Conservation (phyloP, 2,888 invertebrate genomes). For the Hydrotaea cyrtoneurina region DNA sequence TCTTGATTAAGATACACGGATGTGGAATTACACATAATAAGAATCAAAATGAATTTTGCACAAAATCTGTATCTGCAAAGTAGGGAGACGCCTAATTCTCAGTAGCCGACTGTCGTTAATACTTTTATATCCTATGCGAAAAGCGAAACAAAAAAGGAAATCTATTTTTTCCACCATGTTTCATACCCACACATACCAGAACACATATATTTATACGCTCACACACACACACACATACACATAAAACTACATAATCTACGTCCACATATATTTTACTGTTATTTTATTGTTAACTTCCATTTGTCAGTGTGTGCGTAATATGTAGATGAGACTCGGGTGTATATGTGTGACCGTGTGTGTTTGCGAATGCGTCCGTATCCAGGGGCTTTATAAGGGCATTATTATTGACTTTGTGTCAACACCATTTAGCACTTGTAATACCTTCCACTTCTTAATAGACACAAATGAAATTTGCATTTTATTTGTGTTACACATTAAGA, state of each 20-base stretch:
- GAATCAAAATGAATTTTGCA: no score
- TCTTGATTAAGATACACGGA: no score
- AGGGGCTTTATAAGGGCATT: conserved; percentile 47
- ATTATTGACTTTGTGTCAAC: conserved; percentile 69
- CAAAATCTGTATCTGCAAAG: not conserved
- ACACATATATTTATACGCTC: conserved; percentile 19
- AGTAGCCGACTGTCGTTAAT: no score
- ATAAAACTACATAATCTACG: conserved; percentile 18
- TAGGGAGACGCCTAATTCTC: not conserved
- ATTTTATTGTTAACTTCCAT: conserved; percentile 54
- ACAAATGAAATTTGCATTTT: conserved; percentile 61
- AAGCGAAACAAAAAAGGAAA: conserved; percentile 21
- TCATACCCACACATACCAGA: conserved; percentile 26
- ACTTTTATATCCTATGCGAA: not conserved
- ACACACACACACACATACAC: not conserved
- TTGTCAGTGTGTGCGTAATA: conserved; percentile 49
- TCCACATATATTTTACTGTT: conserved; percentile 57
- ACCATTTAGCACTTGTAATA: conserved; percentile 68
- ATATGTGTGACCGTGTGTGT: conserved; percentile 30
- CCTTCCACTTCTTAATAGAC: conserved; percentile 59
- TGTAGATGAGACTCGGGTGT: conserved; percentile 24
- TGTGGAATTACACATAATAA: no score
- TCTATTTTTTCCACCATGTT: conserved; percentile 11
- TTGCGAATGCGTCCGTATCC: conserved; percentile 18
- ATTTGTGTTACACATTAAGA: conserved; percentile 36